Evolutionary conservation across 1,140 invertebrate genomes (phyloP).

Genomic region (Pogonomyrmex californicus): DNA sequence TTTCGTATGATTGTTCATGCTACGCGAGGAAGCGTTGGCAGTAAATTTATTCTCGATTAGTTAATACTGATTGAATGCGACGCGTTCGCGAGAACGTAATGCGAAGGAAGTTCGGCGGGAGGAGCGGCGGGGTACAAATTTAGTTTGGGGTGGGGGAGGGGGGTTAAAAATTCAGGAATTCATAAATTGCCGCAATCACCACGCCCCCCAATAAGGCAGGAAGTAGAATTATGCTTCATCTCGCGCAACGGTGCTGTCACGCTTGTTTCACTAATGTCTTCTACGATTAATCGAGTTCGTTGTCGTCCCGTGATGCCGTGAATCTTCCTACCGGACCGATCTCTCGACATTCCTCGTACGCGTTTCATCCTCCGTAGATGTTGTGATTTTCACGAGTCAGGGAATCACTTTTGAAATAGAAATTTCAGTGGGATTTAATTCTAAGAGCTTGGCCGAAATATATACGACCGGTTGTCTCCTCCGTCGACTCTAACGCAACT

Average conservation of each 20-base stretch:
- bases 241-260: slow-evolving; percentile 63
- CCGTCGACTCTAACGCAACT: not conserved
- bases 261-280: slow-evolving; percentile 69
- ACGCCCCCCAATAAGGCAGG: slow-evolving; percentile 53
- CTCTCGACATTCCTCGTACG: slow-evolving; percentile 33
- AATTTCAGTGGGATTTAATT: not conserved
- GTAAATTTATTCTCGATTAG: slow-evolving; percentile 34
- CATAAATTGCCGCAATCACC: slow-evolving; percentile 63
- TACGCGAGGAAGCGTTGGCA: not conserved
- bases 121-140: not conserved
- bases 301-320: slow-evolving; percentile 32
- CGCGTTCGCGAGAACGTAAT: not conserved
- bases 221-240: slow-evolving; percentile 64
- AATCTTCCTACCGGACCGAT: not conserved
- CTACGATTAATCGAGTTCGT: slow-evolving; percentile 65
- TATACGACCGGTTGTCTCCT: not conserved
- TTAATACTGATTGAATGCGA: slow-evolving; percentile 20
- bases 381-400: not conserved
- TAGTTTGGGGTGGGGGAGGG: not conserved
- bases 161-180: slow-evolving; percentile 51
- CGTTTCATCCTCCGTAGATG: not conserved
- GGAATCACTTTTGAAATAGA: not conserved
- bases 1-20: not conserved
- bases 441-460: not conserved
- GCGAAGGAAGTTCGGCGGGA: not conserved